Percentiles rank a stretch among this genome's conserved stretches.
Evolutionary conservation across 2,113 vertebrate genomes (phyloP).

Genomic region (Brachionichthys hirsutus): DNA sequence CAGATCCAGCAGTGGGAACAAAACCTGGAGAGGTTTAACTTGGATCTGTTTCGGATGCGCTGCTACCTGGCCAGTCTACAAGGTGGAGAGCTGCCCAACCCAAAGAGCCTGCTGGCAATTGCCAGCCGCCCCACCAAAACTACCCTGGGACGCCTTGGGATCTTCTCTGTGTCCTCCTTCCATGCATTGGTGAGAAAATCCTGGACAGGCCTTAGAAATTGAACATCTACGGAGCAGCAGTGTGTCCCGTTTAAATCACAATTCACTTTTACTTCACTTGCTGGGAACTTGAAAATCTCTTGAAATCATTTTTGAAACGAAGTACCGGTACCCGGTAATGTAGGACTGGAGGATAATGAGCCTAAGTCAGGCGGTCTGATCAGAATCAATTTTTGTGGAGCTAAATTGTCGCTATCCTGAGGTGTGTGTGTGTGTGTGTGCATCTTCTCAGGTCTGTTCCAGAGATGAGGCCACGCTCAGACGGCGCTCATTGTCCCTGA

Average conservation of each 20-base stretch:
- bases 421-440: slow-evolving; percentile 3
- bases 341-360: slow-evolving; percentile 15
- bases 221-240: no score
- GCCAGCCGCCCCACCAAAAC: slow-evolving; percentile 92
- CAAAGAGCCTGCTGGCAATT: slow-evolving; percentile 91
- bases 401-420: slow-evolving; percentile 33
- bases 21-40: slow-evolving; percentile 95
- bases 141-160: slow-evolving; percentile 88
- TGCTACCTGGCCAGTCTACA: slow-evolving; percentile 96
- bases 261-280: neutral
- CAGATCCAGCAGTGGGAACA: slow-evolving; percentile 99
- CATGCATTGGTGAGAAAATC: slow-evolving; percentile 88
- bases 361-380: slow-evolving; percentile 47
- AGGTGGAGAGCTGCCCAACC: slow-evolving; percentile 94
- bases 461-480: slow-evolving; percentile 89
- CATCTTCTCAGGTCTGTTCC: slow-evolving; percentile 86
- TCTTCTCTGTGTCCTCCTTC: slow-evolving; percentile 96
- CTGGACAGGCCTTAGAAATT: neutral
- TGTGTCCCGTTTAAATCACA: neutral
- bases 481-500: slow-evolving; percentile 88
- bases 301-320: slow-evolving; percentile 11
- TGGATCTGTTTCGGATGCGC: slow-evolving; percentile 94
- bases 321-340: neutral
- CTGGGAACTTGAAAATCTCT: slow-evolving; percentile 28
- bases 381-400: slow-evolving; percentile 18